phyloP scores from a whole-genome alignment of 2,113 vertebrate species.

The Lasiurus cinereus region DNA sequence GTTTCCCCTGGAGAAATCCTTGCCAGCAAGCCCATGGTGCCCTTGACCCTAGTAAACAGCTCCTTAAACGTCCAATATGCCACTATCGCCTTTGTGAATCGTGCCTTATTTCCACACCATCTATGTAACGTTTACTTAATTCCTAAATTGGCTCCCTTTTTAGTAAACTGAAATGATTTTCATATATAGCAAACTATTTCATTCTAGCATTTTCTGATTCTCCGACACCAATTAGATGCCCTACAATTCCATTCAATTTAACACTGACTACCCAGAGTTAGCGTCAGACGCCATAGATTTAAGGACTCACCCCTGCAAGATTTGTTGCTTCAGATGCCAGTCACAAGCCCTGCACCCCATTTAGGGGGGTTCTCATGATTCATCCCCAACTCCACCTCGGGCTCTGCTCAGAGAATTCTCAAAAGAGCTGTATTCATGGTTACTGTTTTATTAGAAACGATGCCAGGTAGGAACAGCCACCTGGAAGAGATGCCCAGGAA shows the following conservation, averaged over 20 bases:
- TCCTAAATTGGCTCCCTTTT: not conserved
- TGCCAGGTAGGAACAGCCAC: not conserved
- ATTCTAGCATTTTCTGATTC: not conserved
- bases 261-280: not conserved
- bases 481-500: not conserved
- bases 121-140: not conserved
- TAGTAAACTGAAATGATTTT: not conserved
- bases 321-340: not conserved
- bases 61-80: not conserved
- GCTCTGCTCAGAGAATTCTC: not conserved
- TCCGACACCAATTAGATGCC: fast-evolving
- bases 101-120: not conserved
- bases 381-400: not conserved
- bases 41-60: not conserved
- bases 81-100: not conserved
- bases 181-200: not conserved
- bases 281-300: not conserved
- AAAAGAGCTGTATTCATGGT: not conserved
- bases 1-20: not conserved
- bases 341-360: not conserved
- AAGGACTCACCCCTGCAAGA: not conserved
- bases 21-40: not conserved
- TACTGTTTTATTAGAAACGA: not conserved
- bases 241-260: not conserved
- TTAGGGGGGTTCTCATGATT: not conserved